Evolutionary conservation across 2,113 vertebrate species (phyloP), one percentile per base, ranked within the genome.

Genomic region (Anas platyrhynchos): DNA sequence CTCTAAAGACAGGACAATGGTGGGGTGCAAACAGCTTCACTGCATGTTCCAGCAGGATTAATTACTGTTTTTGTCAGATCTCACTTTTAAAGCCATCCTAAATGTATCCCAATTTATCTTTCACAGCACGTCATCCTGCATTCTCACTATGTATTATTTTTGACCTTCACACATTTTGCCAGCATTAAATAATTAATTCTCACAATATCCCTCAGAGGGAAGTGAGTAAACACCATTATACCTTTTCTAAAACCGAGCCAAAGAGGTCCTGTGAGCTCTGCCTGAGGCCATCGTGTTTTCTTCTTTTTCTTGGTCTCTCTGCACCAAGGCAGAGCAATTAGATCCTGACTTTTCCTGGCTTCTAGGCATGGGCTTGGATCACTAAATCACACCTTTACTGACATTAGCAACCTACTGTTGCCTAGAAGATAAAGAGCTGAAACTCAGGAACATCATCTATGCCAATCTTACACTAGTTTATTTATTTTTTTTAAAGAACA

Each of bases 121-220:
- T 55, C 50, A 68, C 32, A 61, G 15, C 26, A 54, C 66, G 93
- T 91, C 71, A 61, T 83, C 73, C 69, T 72, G 17, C 54, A 71
- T 78, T 55, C 73, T 88, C 56, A 18, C 52, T 81, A 27, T 18
- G 6, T 56, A 67, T 59, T 81, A 81, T 71, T 93, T 92, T 72
- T 93, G 52, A 93, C 43, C 72, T 91, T 93, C 73, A 75, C 43
- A 94, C 52, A 72, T 75, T 91, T 84, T 84, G 32, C 48, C 38
- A 84, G 18, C 56, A 82, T 92, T 83, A 88, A 73, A 36, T 91
- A 88, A 86, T 83, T 90, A 94, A 88, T 83, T 93, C 50, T 75
- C 9, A 7, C 23, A 86, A 72, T 56, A 78, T 48, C 34, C 34
- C 77, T 91, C 52, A 50, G 43, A 91, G 36, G 41, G 46, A 84